Conservation (phyloP, 1,140 invertebrate species). For the Drosophila eugracilis region DNA sequence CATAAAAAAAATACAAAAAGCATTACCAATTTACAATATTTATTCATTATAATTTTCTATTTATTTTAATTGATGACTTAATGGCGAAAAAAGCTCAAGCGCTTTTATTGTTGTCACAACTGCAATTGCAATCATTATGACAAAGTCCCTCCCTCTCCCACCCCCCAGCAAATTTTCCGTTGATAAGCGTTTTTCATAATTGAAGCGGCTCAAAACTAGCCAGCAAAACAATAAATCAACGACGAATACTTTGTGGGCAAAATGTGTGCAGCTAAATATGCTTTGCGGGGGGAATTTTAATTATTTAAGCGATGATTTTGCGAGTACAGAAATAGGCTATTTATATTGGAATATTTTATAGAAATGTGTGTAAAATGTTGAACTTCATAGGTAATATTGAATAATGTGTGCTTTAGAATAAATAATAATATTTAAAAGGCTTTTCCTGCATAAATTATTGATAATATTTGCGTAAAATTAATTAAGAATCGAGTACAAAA, state of each 20-base stretch:
- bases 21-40: slow-evolving; percentile 50
- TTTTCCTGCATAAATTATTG: too few relatives aligned
- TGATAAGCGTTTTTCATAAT: slow-evolving; percentile 73
- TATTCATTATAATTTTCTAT: slow-evolving; percentile 75
- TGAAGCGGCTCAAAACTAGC: slow-evolving; percentile 56
- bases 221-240: slow-evolving; percentile 50
- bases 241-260: slow-evolving; percentile 34
- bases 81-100: slow-evolving; percentile 60
- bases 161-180: neutral
- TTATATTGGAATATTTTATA: too few relatives aligned
- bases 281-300: slow-evolving; percentile 17
- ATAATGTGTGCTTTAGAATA: too few relatives aligned
- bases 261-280: slow-evolving; percentile 18
- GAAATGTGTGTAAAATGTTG: too few relatives aligned
- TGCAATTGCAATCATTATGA: slow-evolving; percentile 73
- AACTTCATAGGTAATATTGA: too few relatives aligned
- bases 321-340: neutral
- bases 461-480: too few relatives aligned
- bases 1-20: neutral
- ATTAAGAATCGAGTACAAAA: too few relatives aligned
- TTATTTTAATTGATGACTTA: slow-evolving; percentile 83
- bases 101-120: slow-evolving; percentile 75
- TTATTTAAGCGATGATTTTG: slow-evolving; percentile 28
- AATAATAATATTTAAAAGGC: too few relatives aligned
- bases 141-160: slow-evolving; percentile 28